Base-by-base conservation (phyloP, 2,113 vertebrate species). In the Salvelinus alpinus region DNA sequence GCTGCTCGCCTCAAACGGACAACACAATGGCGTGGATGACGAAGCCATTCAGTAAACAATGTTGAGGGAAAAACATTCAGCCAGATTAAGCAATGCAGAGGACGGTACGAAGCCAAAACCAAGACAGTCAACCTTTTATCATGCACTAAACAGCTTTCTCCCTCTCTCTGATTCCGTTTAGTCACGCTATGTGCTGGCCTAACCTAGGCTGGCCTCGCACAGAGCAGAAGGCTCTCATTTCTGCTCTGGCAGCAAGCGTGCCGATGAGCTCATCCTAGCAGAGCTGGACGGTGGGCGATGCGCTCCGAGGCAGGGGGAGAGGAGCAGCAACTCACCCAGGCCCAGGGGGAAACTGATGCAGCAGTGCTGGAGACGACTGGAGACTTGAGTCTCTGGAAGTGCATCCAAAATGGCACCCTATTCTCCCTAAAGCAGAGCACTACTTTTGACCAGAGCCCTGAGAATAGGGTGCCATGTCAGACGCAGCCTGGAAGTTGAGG, bases 261-360 rank as follows among this genome's bases (percentile, higher is more conserved):
- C 62, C 75, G 89, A 92, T 92, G 91, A 92, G 89, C 90, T 92
- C 91, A 91, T 90, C 83, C 18, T 25, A 72, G 82, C 86, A 81
- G 84, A 88, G 83, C 89, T 86, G 87, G 88, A 90, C 86, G 51
- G 34, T 65, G 83, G 82, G 84, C 83, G 85, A 87, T 87, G 86
- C 75, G 76, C 87, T 89, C 74, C 16, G 4, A 2, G 38, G 31
- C 7, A 1, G 16, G 60, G 64, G 51, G 22, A 4, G 62, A 18
- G 25, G 29, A 25, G 22, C 9, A 22, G 25, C 8, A 72, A 64
- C n/a, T 1, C 75, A 79, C 68, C 72, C 70, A 64, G 3, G 82
- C 83, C 79, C 85, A 80, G 51, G 74, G 83, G 80, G 16, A 86
- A 89, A 86, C 87, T 91, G 89, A 90, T 90, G 89, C 87, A 88